Evolutionary conservation across 2,797 vertebrate species (phyloP).

Genomic region (Columba guinea): DNA sequence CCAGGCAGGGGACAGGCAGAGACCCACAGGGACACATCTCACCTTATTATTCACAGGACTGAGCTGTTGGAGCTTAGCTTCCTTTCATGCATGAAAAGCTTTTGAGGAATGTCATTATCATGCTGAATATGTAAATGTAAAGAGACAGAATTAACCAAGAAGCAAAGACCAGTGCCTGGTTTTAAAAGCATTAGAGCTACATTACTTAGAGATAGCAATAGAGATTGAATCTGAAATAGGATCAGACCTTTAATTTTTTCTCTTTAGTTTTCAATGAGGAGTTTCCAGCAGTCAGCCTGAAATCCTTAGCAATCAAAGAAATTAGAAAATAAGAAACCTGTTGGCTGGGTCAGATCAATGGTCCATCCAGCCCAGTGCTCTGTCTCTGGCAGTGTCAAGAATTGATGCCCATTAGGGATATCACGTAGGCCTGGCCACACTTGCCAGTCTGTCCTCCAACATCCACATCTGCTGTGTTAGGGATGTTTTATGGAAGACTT

Average conservation of each 20-base stretch:
- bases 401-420: not conserved
- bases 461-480: fast-evolving
- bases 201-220: not conserved
- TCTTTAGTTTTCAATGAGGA: not conserved
- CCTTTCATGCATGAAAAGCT: slow-evolving; percentile 45
- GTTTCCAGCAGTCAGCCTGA: not conserved
- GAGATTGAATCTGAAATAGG: not conserved
- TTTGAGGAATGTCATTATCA: slow-evolving; percentile 42
- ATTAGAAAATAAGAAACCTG: not conserved
- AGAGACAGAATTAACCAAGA: not conserved
- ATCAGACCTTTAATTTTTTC: not conserved
- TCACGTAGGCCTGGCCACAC: not conserved
- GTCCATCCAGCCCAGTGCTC: not conserved
- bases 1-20: not conserved
- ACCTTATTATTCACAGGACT: slow-evolving; percentile 21
- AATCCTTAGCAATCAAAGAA: not conserved
- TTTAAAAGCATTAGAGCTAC: not conserved
- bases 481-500: not conserved
- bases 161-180: not conserved
- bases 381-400: not conserved
- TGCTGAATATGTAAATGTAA: slow-evolving; percentile 15
- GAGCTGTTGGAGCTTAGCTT: slow-evolving; percentile 18
- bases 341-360: not conserved
- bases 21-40: not conserved
- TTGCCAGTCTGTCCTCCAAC: not conserved